Evolutionary conservation across 2,888 invertebrate species (phyloP), one percentile per base, ranked within the genome.

Genomic region (Catotricha subobsoleta): DNA sequence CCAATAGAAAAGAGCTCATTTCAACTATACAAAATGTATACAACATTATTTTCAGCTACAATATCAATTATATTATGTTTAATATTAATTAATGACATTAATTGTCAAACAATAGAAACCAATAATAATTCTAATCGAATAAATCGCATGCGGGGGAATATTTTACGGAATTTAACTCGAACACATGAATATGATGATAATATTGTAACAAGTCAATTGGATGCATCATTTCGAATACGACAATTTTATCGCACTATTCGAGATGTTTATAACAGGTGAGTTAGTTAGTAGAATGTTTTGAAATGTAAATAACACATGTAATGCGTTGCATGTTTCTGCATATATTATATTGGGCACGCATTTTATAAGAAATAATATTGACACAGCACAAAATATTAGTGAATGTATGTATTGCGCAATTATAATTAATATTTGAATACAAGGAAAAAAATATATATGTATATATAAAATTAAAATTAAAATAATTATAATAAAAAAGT

Each of bases 131-230:
- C 34, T 20, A 40, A 44, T 30, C 31, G 42, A 9, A 48, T 50
- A 8, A 48, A 44, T 44, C 45, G 50, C 30, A 31, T 25, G 23
- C 45, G 43, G 13, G 50, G 50, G 8, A 50, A 49, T 41, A 44
- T 50, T 18, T 40, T 50, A 13, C 41, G 38, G n/a, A 50, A 50
- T 46, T 44, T 50, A 31, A 49, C 48, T 15, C 40, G 39, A 35
- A 47, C 47, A 10, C 49, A 49, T 42, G 42, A 48, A 33, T 50
- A 46, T 29, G 47, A 46, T 20, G 41, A 50, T 46, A 47, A 50
- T 37, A 48, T 50, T 42, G 50, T 50, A 2, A 50, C 50, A 20
- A 50, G 50, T 28, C 43, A 43, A 31, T 43, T 50, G 16, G 50
- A 50, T 46, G 48, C 48, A 23, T 48, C 48, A 13, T 25, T 38